A percentile compares a stretch with the other conserved stretches of the same genome.
These are phyloP conservation scores for Physocephala rufipes DNA, from an alignment of 2,888 invertebrate genomes.

Conservation along the genomic window DNA sequence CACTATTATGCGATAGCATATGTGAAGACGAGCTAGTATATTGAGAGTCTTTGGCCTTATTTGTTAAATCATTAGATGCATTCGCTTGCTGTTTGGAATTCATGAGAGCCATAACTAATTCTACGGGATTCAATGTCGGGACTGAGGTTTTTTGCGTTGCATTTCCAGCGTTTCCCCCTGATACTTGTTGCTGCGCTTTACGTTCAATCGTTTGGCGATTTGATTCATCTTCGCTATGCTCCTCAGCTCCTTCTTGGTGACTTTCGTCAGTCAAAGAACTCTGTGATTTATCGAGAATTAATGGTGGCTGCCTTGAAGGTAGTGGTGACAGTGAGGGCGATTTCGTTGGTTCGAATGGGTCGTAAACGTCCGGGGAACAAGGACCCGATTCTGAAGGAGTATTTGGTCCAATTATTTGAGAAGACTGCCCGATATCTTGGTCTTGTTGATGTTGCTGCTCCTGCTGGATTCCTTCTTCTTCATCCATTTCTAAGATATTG, in stretches of 20 bases:
- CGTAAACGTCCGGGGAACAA: slow-evolving; percentile 84
- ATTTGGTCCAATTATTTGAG: slow-evolving; percentile 74
- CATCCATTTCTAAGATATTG: slow-evolving; percentile 17
- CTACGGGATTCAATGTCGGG: slow-evolving; percentile 70
- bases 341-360: slow-evolving; percentile 91
- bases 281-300: slow-evolving; percentile 48
- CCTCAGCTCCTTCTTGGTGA: slow-evolving; percentile 36
- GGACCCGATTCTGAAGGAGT: slow-evolving; percentile 77
- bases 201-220: slow-evolving; percentile 40
- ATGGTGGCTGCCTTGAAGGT: slow-evolving; percentile 59
- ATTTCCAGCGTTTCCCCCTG: slow-evolving; percentile 37
- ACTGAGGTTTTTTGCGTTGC: slow-evolving; percentile 43
- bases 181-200: slow-evolving; percentile 18
- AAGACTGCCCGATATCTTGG: slow-evolving; percentile 45
- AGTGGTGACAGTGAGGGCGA: slow-evolving; percentile 68
- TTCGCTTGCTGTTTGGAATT: slow-evolving; percentile 59
- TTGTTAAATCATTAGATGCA: slow-evolving; percentile 52
- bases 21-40: slow-evolving; percentile 45
- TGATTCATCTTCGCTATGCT: slow-evolving; percentile 43
- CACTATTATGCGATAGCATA: slow-evolving; percentile 45
- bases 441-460: slow-evolving; percentile 46
- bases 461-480: slow-evolving; percentile 42
- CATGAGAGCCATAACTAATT: slow-evolving; percentile 71
- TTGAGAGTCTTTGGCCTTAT: slow-evolving; percentile 56
- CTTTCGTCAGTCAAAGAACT: slow-evolving; percentile 41